Percentiles rank a stretch among this genome's conserved stretches.
These are phyloP conservation scores for Ectemnius cavifrons DNA, from an alignment of 2,888 invertebrate genomes.

Conservation along the genomic window DNA sequence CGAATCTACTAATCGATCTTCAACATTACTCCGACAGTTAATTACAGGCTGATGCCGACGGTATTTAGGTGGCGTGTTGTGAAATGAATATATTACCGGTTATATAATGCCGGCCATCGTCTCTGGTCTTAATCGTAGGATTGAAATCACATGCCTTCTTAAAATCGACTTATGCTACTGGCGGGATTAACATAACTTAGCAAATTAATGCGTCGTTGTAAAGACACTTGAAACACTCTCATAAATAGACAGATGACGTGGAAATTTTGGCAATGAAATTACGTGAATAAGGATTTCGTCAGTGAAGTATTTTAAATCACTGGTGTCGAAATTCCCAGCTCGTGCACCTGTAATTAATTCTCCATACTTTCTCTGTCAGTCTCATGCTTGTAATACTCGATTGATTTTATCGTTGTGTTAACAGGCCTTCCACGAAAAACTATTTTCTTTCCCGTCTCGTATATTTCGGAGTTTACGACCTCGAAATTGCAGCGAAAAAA, in stretches of 20 bases:
- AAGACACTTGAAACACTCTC: no score
- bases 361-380: neutral
- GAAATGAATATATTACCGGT: no score
- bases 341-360: neutral
- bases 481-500: no score
- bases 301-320: neutral
- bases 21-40: no score
- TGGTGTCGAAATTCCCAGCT: neutral
- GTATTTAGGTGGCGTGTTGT: no score
- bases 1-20: no score
- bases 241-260: no score
- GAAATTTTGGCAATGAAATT: neutral
- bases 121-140: no score
- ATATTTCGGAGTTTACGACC: neutral
- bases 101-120: no score
- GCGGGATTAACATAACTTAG: neutral
- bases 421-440: neutral
- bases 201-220: neutral
- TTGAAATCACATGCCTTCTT: no score
- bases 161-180: no score
- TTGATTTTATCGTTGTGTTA: neutral
- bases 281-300: neutral
- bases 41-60: no score
- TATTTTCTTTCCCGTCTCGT: neutral
- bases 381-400: neutral